Evolutionary conservation across 2,888 invertebrate genomes (phyloP), one percentile per base, ranked within the genome.

Genomic region (Trachelus troglodyta): DNA sequence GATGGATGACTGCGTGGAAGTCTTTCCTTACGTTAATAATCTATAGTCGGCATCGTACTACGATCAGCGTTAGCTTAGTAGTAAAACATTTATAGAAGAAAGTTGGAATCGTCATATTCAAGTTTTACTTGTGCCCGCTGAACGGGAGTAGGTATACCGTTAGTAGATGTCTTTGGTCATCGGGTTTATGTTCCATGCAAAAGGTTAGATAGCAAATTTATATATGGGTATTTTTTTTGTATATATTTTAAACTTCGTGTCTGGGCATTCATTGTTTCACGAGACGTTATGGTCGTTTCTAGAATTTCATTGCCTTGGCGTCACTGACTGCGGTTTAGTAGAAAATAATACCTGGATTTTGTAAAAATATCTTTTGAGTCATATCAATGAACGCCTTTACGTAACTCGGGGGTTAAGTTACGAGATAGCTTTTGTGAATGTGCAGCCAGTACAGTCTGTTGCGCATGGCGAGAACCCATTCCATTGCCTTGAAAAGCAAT

Each of bases 1-100:
- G 23, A 56, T 9, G 1, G 56, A 40, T 2, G 6, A 84, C 80
- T 77, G 77, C 84, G 87, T 84, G 88, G 87, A 89, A 89, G 89
- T 87, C 83, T 84, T 86, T 85, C 84, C 87, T 87, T 86, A 85
- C 87, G 83, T 87, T 81, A 81, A 85, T 86, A 85, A 86, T 84
- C 82, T 82, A 77, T 77, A 77, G 81, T 81, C 78, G 78, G 77
- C 81, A 83, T 75, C 79, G 80, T 76, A 82, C 12, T 71, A 11
- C 71, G 31, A 12, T 11, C 31, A 31, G 31, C 33, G 23, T 23
- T 9, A 9, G 23, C 23, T 9, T 9, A 23, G 56, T 56, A 56
- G 23, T 23, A 23, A 56, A 56, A 23, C 23, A 23, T 56, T 56
- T 23, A 23, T 9, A 9, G 23, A 56, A 23, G 23, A 56, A 56